phyloP scores from a whole-genome alignment of 2,797 vertebrate genomes.

The Amblyraja radiata region DNA sequence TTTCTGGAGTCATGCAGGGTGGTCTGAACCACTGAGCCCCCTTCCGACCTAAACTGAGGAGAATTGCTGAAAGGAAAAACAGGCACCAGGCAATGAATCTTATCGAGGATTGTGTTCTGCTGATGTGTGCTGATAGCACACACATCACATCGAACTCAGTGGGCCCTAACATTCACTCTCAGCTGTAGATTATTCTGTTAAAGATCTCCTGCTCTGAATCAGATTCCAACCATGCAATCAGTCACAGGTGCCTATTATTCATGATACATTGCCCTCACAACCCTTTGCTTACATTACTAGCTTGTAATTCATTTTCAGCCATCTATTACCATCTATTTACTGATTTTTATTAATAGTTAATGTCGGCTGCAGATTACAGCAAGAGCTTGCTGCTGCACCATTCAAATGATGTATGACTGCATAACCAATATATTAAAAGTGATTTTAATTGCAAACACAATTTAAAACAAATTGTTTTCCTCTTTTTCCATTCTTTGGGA shows the following conservation, averaged over 20 bases:
- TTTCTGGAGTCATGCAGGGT: neutral
- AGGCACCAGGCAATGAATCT: neutral
- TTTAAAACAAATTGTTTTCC: constrained; percentile 3
- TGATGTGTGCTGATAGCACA: neutral
- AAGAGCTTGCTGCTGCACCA: no score
- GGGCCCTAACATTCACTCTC: neutral
- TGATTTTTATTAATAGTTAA: constrained; percentile 4
- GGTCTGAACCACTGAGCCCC: neutral
- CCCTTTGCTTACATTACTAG: neutral
- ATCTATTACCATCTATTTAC: neutral
- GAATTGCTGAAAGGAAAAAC: neutral
- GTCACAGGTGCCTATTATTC: neutral
- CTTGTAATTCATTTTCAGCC: neutral
- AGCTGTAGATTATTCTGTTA: neutral
- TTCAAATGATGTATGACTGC: neutral
- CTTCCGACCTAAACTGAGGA: neutral
- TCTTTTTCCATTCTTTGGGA: neutral
- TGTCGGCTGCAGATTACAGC: neutral
- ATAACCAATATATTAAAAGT: neutral
- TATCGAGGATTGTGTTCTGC: neutral
- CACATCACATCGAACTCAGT: neutral
- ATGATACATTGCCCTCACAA: neutral
- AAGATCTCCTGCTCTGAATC: neutral
- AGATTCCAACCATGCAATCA: neutral
- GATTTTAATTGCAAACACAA: constrained; percentile 16